A percentile compares a stretch with the other conserved stretches of the same genome.
These are phyloP conservation scores for Meganola albula DNA, from an alignment of 2,888 invertebrate genomes.

Conservation along the genomic window DNA sequence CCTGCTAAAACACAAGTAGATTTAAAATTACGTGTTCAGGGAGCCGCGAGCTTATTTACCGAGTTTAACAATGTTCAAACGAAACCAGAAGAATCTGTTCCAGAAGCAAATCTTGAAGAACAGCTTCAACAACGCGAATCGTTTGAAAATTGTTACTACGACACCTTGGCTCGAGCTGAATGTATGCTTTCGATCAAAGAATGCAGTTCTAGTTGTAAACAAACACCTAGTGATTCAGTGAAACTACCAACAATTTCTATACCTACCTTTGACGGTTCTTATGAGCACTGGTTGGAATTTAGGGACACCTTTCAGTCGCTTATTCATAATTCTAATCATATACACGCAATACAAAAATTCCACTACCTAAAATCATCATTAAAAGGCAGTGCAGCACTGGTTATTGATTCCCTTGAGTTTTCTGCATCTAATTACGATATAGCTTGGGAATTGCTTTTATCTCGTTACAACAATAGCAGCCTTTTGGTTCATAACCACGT, in stretches of 20 bases:
- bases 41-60: neutral
- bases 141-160: neutral
- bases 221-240: neutral
- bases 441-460: constrained; percentile 11
- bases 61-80: neutral
- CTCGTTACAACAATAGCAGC: constrained; percentile 13
- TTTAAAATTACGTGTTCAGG: neutral
- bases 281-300: constrained; percentile 22
- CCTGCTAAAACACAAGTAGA: neutral
- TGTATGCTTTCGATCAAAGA: neutral
- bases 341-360: constrained; percentile 17
- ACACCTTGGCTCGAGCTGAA: neutral
- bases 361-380: constrained; percentile 18
- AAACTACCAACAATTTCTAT: constrained; percentile 17
- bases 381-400: constrained; percentile 9
- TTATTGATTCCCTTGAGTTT: constrained; percentile 17
- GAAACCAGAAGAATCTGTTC: neutral
- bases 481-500: constrained; percentile 12
- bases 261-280: constrained; percentile 19
- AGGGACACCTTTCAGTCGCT: constrained; percentile 15
- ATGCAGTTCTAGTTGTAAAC: neutral
- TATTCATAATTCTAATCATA: constrained; percentile 12
- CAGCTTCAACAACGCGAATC: neutral
- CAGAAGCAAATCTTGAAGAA: neutral
- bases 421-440: constrained; percentile 11